Conservation (phyloP, 2,113 vertebrate genomes). For the Pontoporia blainvillei region DNA sequence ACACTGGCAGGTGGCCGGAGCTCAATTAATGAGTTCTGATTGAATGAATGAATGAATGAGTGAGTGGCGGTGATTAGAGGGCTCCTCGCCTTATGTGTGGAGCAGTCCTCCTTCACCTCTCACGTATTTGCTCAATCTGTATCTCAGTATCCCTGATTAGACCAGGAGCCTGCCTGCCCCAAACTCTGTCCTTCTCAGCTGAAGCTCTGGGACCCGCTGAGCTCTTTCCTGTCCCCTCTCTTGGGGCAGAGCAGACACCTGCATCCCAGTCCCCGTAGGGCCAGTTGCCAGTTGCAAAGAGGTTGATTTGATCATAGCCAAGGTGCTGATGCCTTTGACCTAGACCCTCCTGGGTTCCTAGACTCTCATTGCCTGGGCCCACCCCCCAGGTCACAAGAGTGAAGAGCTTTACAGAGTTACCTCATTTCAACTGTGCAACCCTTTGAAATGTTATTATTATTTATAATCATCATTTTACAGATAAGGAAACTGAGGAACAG, state of each 20-base stretch:
- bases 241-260: not conserved
- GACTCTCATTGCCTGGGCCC: not conserved
- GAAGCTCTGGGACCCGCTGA: not conserved
- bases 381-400: not conserved
- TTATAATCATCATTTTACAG: not conserved
- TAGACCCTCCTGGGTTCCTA: not conserved
- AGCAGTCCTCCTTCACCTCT: too few species aligned
- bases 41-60: not conserved
- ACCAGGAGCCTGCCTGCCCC: not conserved
- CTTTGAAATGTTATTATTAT: not conserved
- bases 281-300: not conserved
- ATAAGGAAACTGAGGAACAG: not conserved
- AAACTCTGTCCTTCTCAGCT: not conserved
- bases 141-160: not conserved
- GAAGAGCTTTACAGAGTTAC: not conserved
- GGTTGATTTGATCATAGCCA: not conserved
- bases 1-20: not conserved
- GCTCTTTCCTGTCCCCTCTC: not conserved
- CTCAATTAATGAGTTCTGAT: not conserved
- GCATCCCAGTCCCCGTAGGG: not conserved
- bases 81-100: accelerated
- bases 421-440: not conserved
- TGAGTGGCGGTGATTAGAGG: not conserved
- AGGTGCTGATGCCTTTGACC: not conserved
- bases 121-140: not conserved